A percentile compares a stretch with the other conserved stretches of the same genome.
These are phyloP conservation scores for Alosa alosa DNA, from an alignment of 2,113 vertebrate species.

Conservation along the genomic window DNA sequence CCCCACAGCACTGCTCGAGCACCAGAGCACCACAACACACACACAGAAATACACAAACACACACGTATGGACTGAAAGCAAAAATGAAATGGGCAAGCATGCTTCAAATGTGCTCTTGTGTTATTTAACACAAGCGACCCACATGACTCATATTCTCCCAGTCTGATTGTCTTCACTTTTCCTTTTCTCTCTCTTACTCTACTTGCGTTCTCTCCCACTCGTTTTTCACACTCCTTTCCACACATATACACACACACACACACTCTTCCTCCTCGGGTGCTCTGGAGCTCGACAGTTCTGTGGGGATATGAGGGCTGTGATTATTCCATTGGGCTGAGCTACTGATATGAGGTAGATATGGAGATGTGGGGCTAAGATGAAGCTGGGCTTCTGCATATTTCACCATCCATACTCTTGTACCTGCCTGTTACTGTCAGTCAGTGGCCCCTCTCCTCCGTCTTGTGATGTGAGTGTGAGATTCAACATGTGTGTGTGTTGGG, in stretches of 20 bases:
- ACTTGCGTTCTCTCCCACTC: neutral
- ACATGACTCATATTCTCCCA: neutral
- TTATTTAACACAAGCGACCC: neutral
- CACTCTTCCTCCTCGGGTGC: neutral
- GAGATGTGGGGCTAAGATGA: neutral
- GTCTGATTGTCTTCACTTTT: neutral
- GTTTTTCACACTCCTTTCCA: neutral
- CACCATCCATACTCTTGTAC: too few relatives aligned
- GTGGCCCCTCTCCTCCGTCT: neutral
- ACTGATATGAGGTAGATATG: neutral
- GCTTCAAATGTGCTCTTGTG: neutral
- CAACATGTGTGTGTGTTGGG: neutral
- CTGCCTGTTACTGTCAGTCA: neutral
- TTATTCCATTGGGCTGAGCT: conserved; percentile 91
- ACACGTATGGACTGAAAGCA: neutral
- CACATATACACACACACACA: conserved; percentile 9
- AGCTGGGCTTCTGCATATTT: neutral
- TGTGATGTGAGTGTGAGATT: neutral
- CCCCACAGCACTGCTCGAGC: neutral
- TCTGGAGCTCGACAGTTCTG: conserved; percentile 61
- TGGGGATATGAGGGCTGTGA: conserved; percentile 68
- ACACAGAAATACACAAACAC: neutral
- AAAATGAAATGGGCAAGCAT: neutral
- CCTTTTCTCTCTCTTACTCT: neutral
- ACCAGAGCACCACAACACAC: neutral